Percentiles rank a stretch among this genome's conserved stretches.
phyloP scores from a whole-genome alignment of 1,140 invertebrate species.

The Ericerus pela region DNA sequence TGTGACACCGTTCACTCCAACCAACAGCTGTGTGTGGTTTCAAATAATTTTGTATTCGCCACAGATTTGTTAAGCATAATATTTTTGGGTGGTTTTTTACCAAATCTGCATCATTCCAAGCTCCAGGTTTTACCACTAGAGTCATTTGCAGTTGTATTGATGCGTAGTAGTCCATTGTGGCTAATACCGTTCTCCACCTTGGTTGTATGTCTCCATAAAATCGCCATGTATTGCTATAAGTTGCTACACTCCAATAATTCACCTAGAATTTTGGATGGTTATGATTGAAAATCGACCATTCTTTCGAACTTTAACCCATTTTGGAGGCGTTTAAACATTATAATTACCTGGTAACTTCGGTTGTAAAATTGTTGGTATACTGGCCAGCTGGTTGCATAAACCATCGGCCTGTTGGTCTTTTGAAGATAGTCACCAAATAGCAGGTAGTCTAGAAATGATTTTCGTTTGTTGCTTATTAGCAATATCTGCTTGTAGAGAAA shows the following conservation, averaged over 20 bases:
- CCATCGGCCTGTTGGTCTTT: constrained; percentile 59
- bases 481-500: too few relatives aligned
- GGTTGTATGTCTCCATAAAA: constrained; percentile 77
- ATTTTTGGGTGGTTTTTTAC: constrained; percentile 32
- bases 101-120: constrained; percentile 90
- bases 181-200: constrained; percentile 51
- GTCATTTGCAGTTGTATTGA: constrained; percentile 55
- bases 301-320: too few relatives aligned
- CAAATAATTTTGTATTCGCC: too few relatives aligned
- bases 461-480: too few relatives aligned
- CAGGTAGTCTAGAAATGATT: constrained; percentile 54
- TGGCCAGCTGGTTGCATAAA: constrained; percentile 82
- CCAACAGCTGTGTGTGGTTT: constrained; percentile 56
- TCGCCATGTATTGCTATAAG: constrained; percentile 73
- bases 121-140: constrained; percentile 59
- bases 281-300: not conserved
- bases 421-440: constrained; percentile 57
- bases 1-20: constrained; percentile 74
- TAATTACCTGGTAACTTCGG: too few relatives aligned
- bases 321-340: too few relatives aligned
- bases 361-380: too few relatives aligned
- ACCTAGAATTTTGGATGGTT: constrained; percentile 35
- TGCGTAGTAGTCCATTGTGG: constrained; percentile 64
- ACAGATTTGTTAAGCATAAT: too few relatives aligned
- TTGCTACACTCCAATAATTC: constrained; percentile 48